Evolutionary conservation across 2,888 invertebrate genomes (phyloP), one percentile per base, ranked within the genome.

Genomic region (Hypselothyrea guttata): DNA sequence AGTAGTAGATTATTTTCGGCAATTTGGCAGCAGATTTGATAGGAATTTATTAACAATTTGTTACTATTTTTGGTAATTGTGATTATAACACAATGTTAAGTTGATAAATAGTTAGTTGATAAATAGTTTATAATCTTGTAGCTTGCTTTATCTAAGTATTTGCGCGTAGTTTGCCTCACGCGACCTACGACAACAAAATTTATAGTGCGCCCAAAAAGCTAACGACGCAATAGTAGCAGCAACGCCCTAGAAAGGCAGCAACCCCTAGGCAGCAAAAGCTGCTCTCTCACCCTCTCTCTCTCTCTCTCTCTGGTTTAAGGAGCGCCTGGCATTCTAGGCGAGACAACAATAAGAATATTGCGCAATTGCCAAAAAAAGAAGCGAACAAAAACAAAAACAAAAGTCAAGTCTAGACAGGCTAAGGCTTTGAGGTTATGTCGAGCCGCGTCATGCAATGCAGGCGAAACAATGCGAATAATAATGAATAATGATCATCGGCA

Each of bases 131-230:
- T n/a, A n/a, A n/a, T n/a, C n/a, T n/a, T n/a, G n/a, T n/a, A n/a
- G n/a, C n/a, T n/a, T n/a, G n/a, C 22, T 22, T 22, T 22, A 22
- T 22, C 22, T 22, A 22, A 22, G 22, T 22, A 22, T 22, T 22
- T 22, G 22, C 22, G 22, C 22, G 5, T 22, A 22, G 22, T 22
- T 22, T 22, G 22, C 22, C 22, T 22, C n/a, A 22, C n/a, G 22
- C n/a, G 69, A 84, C 83, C 84, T 85, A 81, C 67, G 71, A 64
- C 84, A 85, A 86, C 71, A 75, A 48, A 56, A 61, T 69, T 54
- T 42, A 40, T 56, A 68, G 61, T 78, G 68, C 52, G 58, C 60
- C 47, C 28, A 16, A n/a, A 38, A 53, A 41, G 47, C 28, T 49
- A n/a, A 35, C 18, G 34, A 7, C 47, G 45, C 53, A 49, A 47